These are phyloP conservation scores for Coronaproctus castanopsis DNA, from an alignment of 2,888 invertebrate species.

Conservation along the genomic window DNA sequence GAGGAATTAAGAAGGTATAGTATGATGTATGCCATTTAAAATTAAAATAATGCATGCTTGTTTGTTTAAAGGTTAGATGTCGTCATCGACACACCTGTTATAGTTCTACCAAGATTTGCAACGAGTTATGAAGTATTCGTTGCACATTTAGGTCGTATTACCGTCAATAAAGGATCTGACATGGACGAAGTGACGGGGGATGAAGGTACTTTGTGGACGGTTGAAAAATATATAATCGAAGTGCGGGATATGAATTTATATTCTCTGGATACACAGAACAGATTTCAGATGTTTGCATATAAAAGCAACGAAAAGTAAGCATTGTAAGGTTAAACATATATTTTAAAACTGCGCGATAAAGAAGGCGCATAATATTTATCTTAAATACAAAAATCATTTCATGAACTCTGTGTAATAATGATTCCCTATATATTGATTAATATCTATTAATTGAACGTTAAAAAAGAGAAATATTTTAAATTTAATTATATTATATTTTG, in stretches of 20 bases:
- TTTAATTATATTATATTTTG: too few species aligned
- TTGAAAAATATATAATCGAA: slow-evolving; percentile 41
- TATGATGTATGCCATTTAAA: too few species aligned
- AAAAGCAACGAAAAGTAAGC: slow-evolving; percentile 2
- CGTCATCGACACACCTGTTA: slow-evolving; percentile 72
- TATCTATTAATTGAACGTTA: too few species aligned
- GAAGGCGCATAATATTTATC: too few species aligned
- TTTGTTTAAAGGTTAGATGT: slow-evolving; percentile 41
- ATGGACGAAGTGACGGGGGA: slow-evolving; percentile 11
- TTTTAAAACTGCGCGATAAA: too few species aligned
- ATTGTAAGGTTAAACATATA: too few species aligned
- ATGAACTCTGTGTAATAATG: too few species aligned
- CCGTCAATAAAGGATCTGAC: slow-evolving; percentile 27
- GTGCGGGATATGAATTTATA: slow-evolving; percentile 73
- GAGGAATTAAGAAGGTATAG: too few species aligned
- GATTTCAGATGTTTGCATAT: slow-evolving; percentile 10
- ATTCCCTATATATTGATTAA: too few species aligned
- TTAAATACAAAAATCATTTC: too few species aligned
- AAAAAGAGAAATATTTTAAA: too few species aligned
- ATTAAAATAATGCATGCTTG: too few species aligned
- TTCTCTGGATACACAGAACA: slow-evolving; percentile 39
- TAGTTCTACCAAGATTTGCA: slow-evolving; percentile 62
- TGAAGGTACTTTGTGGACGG: slow-evolving; percentile 22
- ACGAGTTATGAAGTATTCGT: slow-evolving; percentile 66
- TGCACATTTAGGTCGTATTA: slow-evolving; percentile 78